Conservation (phyloP, 2,888 invertebrate genomes). For the Gonocerus acuteangulatus region DNA sequence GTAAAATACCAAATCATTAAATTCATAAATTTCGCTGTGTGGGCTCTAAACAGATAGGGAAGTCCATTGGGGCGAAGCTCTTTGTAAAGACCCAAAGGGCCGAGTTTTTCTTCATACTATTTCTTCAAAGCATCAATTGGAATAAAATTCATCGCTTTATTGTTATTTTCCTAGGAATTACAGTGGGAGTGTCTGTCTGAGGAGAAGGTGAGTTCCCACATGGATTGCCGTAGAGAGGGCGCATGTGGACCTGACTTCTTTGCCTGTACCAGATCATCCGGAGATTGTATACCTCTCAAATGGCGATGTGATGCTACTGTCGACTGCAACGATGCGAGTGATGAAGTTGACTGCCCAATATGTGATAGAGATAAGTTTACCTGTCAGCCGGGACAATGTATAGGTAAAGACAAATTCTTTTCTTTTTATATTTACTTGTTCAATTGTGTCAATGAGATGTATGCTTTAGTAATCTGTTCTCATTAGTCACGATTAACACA, state of each 20-base stretch:
- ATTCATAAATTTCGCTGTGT: neutral
- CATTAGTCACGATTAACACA: neutral
- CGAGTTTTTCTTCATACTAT: no score
- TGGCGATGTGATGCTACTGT: constrained; percentile 74
- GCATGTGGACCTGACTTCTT: constrained; percentile 65
- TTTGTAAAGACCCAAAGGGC: no score
- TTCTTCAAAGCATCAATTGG: neutral
- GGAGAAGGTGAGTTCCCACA: constrained; percentile 28
- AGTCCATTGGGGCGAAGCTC: neutral
- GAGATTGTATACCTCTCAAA: constrained; percentile 60
- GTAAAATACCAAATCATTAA: no score
- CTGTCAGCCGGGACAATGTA: constrained; percentile 53
- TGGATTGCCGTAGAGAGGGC: constrained; percentile 66
- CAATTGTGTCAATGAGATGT: neutral
- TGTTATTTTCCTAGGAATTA: neutral
- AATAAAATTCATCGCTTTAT: neutral
- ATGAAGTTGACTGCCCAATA: constrained; percentile 65
- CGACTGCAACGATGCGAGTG: constrained; percentile 77
- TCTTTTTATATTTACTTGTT: neutral
- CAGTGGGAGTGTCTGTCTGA: constrained; percentile 33
- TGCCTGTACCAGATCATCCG: constrained; percentile 55
- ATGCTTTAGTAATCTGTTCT: neutral
- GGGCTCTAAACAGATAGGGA: neutral
- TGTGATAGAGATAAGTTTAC: constrained; percentile 63
- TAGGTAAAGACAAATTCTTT: constrained; percentile 44